These are phyloP conservation scores for Serripes groenlandicus DNA, from an alignment of 2,888 invertebrate genomes.

Conservation along the genomic window DNA sequence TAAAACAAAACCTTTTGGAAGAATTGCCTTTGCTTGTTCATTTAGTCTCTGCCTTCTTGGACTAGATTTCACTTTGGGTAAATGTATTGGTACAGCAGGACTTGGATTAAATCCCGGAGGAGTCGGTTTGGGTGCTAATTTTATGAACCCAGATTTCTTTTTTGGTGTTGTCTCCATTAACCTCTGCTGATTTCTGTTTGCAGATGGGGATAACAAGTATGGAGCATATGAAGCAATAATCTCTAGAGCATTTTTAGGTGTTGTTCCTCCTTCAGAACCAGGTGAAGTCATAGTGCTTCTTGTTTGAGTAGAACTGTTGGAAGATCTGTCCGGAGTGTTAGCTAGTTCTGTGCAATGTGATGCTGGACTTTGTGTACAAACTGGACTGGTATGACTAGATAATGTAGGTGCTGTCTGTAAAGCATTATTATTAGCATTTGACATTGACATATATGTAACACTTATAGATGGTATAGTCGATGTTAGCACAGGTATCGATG, in stretches of 20 bases:
- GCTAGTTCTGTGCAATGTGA: neutral
- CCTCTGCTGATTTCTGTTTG: slow-evolving; percentile 23
- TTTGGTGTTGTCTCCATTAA: slow-evolving; percentile 69
- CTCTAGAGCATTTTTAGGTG: slow-evolving; percentile 69
- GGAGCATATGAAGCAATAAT: slow-evolving; percentile 74
- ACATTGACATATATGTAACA: no score
- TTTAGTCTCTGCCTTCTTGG: slow-evolving; percentile 72
- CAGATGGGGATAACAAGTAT: slow-evolving; percentile 59
- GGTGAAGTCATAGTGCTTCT: neutral
- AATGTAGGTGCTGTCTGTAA: neutral
- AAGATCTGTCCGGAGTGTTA: neutral
- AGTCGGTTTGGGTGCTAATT: slow-evolving; percentile 69
- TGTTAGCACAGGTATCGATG: no score
- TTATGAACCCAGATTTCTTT: slow-evolving; percentile 59
- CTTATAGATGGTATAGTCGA: no score
- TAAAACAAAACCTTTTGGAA: slow-evolving; percentile 82
- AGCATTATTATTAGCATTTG: slow-evolving; percentile 1
- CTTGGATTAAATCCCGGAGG: slow-evolving; percentile 23
- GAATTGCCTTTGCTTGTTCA: slow-evolving; percentile 79
- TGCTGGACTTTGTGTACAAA: neutral
- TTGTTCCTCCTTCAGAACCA: neutral
- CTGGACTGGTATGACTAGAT: neutral
- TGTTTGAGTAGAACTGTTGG: neutral
- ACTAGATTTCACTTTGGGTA: slow-evolving; percentile 28
- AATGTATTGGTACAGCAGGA: neutral